These are phyloP conservation scores for Folsomia manolachei DNA, from an alignment of 2,888 invertebrate genomes.

Conservation along the genomic window DNA sequence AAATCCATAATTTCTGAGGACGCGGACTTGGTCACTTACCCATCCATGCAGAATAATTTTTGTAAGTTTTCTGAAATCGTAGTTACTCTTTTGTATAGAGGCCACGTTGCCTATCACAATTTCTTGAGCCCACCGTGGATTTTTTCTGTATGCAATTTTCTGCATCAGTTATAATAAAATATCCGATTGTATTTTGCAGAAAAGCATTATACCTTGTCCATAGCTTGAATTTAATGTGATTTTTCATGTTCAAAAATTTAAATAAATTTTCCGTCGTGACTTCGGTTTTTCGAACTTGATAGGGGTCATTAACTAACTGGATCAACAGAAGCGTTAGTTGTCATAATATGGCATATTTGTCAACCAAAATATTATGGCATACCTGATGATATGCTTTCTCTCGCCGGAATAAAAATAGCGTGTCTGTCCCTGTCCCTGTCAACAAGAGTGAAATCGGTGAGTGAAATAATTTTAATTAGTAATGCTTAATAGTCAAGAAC, in stretches of 20 bases:
- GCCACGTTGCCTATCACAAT: conserved; percentile 36
- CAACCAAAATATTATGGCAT: too few species aligned
- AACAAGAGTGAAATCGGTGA: too few species aligned
- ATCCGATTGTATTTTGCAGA: background rate
- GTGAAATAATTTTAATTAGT: too few species aligned
- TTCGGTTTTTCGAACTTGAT: conserved; percentile 33
- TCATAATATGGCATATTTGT: too few species aligned
- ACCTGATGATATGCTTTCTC: conserved; percentile 28
- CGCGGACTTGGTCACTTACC: too few species aligned
- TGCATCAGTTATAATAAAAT: conserved; percentile 1
- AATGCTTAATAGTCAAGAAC: background rate
- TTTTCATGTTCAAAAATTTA: conserved; percentile 44
- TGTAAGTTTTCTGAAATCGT: conserved; percentile 34
- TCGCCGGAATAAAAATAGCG: conserved; percentile 33
- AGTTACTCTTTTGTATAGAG: conserved; percentile 33
- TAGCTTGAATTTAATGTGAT: conserved; percentile 41
- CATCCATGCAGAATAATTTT: conserved; percentile 42
- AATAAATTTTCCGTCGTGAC: conserved; percentile 39
- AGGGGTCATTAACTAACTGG: conserved; percentile 42
- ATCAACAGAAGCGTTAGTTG: too few species aligned
- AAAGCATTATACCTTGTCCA: conserved; percentile 39
- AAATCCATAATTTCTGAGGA: background rate
- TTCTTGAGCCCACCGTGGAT: conserved; percentile 44
- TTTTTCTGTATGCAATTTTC: conserved; percentile 25
- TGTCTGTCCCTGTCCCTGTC: conserved; percentile 29